phyloP scores from a whole-genome alignment of 2,888 invertebrate genomes.

The Lepidonotus clava region DNA sequence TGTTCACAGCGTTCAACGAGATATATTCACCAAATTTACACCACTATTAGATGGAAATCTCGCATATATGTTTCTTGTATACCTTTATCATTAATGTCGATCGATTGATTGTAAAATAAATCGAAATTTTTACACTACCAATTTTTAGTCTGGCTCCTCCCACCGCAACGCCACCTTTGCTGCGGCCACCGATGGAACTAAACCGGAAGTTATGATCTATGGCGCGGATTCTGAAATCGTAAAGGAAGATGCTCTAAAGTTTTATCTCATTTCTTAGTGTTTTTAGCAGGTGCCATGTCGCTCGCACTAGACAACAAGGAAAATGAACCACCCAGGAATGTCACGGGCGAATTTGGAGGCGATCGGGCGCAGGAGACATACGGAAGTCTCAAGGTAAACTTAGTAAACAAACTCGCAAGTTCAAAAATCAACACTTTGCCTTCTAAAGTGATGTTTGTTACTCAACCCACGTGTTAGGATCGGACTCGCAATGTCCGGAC shows the following conservation, averaged over 20 bases:
- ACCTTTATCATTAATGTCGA: too few relatives aligned
- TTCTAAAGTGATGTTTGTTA: background rate
- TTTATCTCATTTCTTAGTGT: background rate
- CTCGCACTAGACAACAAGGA: background rate
- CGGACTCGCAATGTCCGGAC: background rate
- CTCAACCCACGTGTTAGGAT: background rate
- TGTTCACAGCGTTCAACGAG: too few relatives aligned
- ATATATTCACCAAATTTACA: too few relatives aligned
- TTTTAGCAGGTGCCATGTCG: background rate
- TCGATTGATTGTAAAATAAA: too few relatives aligned
- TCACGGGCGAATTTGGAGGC: background rate
- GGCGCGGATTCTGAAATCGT: constrained; percentile 1
- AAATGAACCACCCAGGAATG: background rate
- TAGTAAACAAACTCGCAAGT: too few relatives aligned
- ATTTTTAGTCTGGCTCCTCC: too few relatives aligned
- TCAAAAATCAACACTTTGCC: background rate
- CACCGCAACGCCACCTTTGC: too few relatives aligned
- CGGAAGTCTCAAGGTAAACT: background rate
- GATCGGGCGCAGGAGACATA: background rate
- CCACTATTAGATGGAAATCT: too few relatives aligned
- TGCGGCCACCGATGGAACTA: too few relatives aligned
- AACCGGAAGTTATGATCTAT: background rate
- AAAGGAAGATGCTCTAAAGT: background rate
- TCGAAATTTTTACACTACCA: too few relatives aligned
- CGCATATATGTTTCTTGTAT: too few relatives aligned